Conservation (phyloP, 2,113 vertebrate genomes). For the Aleadryas rufinucha region DNA sequence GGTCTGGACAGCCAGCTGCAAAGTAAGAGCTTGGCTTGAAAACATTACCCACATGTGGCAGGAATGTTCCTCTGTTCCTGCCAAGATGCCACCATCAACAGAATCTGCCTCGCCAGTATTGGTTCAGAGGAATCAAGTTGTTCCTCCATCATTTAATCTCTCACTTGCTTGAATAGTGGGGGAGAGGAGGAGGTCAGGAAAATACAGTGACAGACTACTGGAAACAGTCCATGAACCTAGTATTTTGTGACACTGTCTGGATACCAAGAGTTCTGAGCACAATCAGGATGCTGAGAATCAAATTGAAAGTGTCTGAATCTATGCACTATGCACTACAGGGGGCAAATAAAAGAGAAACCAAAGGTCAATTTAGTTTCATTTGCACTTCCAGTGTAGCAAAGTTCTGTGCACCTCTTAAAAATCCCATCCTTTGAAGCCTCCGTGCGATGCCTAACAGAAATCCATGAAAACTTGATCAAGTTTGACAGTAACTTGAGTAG, state of each 20-base stretch:
- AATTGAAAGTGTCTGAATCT: neutral
- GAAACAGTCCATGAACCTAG: neutral
- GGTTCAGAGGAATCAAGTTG: neutral
- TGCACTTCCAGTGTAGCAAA: neutral
- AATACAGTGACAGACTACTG: neutral
- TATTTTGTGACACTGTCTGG: neutral
- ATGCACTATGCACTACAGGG: neutral
- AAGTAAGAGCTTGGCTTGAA: neutral
- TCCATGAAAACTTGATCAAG: neutral
- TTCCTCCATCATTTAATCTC: neutral
- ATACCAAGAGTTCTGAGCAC: neutral
- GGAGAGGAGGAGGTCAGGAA: neutral
- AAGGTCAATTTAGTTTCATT: neutral
- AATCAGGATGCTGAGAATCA: neutral
- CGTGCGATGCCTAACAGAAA: neutral
- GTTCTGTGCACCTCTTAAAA: neutral
- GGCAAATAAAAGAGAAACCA: neutral
- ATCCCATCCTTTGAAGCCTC: neutral
- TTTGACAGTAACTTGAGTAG: neutral
- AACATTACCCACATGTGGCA: neutral
- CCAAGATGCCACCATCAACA: neutral
- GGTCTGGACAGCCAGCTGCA: neutral
- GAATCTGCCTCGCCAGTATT: neutral
- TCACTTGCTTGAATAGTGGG: rapidly evolving
- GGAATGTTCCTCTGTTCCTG: neutral